These are phyloP conservation scores for Teleogryllus occipitalis DNA, from an alignment of 1,140 invertebrate genomes.

Conservation along the genomic window DNA sequence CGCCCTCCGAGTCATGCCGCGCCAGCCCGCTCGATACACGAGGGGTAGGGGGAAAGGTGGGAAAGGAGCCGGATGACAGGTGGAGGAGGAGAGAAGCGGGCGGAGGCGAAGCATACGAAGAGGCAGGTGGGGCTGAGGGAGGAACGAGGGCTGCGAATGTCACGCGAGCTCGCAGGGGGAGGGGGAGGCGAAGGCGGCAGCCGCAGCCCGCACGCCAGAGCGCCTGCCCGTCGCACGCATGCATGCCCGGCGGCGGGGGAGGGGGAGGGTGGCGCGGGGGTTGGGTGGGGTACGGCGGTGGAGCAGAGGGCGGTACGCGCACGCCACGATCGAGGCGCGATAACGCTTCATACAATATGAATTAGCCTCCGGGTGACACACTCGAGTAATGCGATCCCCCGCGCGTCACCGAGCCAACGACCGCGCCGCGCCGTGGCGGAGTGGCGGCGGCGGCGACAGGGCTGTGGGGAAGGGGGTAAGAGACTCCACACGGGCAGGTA, in stretches of 20 bases:
- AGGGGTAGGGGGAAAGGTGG: too few relatives aligned
- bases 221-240: neutral
- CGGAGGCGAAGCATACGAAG: neutral
- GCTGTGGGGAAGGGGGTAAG: too few relatives aligned
- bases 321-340: neutral
- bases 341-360: neutral
- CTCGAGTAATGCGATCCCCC: neutral
- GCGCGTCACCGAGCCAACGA: neutral
- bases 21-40: too few relatives aligned
- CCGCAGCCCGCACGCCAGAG: neutral
- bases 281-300: neutral
- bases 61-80: too few relatives aligned
- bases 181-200: neutral
- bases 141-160: neutral
- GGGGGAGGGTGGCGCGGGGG: neutral
- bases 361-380: neutral
- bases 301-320: neutral
- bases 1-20: too few relatives aligned
- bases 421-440: too few relatives aligned
- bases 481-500: too few relatives aligned
- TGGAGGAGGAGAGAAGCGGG: neutral
- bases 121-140: neutral
- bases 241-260: neutral
- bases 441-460: neutral
- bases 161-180: slow-evolving; percentile 9